Evolutionary conservation across 1,140 invertebrate genomes (phyloP).

Genomic region (Maniola jurtina): DNA sequence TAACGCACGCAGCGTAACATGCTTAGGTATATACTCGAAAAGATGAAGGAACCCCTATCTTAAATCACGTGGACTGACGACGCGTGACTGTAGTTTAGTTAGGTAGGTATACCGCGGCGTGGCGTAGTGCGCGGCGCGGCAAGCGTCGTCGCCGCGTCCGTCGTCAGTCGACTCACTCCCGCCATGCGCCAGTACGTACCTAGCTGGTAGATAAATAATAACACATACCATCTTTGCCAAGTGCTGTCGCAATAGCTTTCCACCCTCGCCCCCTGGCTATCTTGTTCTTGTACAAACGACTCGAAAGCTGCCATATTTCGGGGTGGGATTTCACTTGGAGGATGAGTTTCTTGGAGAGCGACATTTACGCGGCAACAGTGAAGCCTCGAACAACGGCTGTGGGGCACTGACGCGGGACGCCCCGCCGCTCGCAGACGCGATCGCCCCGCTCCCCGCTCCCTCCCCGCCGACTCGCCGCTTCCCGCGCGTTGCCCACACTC

Average conservation of each 20-base stretch:
- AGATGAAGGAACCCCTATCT: too few relatives aligned
- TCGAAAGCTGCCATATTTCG: slow-evolving; percentile 30
- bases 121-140: too few relatives aligned
- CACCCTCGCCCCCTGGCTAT: slow-evolving; percentile 20
- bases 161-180: too few relatives aligned
- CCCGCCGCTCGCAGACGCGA: not conserved
- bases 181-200: too few relatives aligned
- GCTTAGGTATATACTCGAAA: too few relatives aligned
- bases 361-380: slow-evolving; percentile 25
- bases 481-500: slow-evolving; percentile 1
- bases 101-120: too few relatives aligned
- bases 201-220: not conserved
- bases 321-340: slow-evolving; percentile 30
- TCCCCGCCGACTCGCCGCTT: slow-evolving; percentile 25
- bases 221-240: slow-evolving; percentile 32
- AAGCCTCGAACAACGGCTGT: not conserved
- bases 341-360: slow-evolving; percentile 28
- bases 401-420: slow-evolving; percentile 16
- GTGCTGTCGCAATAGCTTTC: slow-evolving; percentile 28
- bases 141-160: too few relatives aligned
- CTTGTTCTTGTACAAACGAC: slow-evolving; percentile 29
- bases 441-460: slow-evolving; percentile 27
- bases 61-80: too few relatives aligned
- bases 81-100: too few relatives aligned
- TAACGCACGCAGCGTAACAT: too few relatives aligned